Base-by-base conservation (phyloP, 1,140 invertebrate genomes). In the Diabrotica virgifera region DNA sequence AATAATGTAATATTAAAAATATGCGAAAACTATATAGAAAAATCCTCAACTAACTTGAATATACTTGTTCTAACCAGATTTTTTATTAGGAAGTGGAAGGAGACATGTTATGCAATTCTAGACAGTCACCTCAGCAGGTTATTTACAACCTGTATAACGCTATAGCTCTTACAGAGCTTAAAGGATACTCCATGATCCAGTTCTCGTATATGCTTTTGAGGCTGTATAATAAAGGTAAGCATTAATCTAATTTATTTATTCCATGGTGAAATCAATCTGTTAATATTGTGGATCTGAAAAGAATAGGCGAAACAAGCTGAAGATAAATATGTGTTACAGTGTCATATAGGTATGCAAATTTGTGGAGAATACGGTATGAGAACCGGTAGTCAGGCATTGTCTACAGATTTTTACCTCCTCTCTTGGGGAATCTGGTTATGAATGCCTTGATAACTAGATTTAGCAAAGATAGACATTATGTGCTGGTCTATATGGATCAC, bases 181-280 rank as follows among this genome's bases (percentile, higher is more conserved):
- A 94, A 78, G 92, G 90, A 5, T 93, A 89, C 79, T 85, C 87
- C 11, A 93, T 94, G 90, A 88, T 93, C 82, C 90, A 94, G 76
- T 94, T 93, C 80, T 91, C 92, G 0, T 94, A 90, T 83, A 90
- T 91, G 84, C 79, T 93, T 59, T 79, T 93, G 13, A 85, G 85
- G 67, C 79, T 92, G 12, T 91, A 92, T 71, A 87, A 87, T 38
- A 87, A 88, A 82, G 90, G 89, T 89, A 81, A 77, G 40, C 57
- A 5, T 46, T 24, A 24, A 24, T 24, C 1, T 24, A 24, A 24
- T 24, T 24, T 24, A 24, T 24, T 24, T 4, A 24, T 24, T 24
- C 24, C 24, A 24, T 24, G 24, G 24, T 4, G 24, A 24, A 24
- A 24, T 24, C 1, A 24, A 24, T 24, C 24, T 24, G 1, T 24